Evolutionary conservation across 2,797 vertebrate genomes (phyloP).

Genomic region (Triplophysa bombifrons): DNA sequence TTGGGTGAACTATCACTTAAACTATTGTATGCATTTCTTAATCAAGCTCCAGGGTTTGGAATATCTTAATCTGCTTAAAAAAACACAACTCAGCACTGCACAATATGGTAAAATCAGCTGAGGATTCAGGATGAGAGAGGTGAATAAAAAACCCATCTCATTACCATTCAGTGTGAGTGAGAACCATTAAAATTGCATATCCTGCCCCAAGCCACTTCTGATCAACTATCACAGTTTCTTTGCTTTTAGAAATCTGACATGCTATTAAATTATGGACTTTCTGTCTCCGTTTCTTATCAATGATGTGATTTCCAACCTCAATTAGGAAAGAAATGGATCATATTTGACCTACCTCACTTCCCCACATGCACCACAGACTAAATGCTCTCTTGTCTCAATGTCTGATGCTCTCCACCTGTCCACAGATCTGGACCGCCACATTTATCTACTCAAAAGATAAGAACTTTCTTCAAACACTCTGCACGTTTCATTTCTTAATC

Average conservation of each 20-base stretch:
- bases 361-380: too few relatives aligned
- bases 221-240: constrained; percentile 55
- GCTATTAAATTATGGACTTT: constrained; percentile 52
- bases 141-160: constrained; percentile 14
- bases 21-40: background rate
- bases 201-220: constrained; percentile 53
- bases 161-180: constrained; percentile 53
- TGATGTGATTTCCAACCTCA: constrained; percentile 43
- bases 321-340: constrained; percentile 37
- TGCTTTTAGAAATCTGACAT: constrained; percentile 58
- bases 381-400: constrained; percentile 1
- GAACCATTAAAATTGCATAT: constrained; percentile 57
- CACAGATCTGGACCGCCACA: constrained; percentile 13
- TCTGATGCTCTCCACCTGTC: constrained; percentile 15
- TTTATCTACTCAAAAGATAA: constrained; percentile 14
- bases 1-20: background rate
- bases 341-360: constrained; percentile 24
- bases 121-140: constrained; percentile 24
- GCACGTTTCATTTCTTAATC: constrained; percentile 17
- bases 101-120: background rate
- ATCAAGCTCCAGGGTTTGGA: background rate
- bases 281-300: constrained; percentile 44
- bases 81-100: background rate
- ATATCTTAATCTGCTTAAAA: constrained; percentile 17
- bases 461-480: constrained; percentile 13